A percentile compares a stretch with the other conserved stretches of the same genome.
Evolutionary conservation across 2,888 invertebrate genomes (phyloP).

Genomic region (Acleris sparsana): DNA sequence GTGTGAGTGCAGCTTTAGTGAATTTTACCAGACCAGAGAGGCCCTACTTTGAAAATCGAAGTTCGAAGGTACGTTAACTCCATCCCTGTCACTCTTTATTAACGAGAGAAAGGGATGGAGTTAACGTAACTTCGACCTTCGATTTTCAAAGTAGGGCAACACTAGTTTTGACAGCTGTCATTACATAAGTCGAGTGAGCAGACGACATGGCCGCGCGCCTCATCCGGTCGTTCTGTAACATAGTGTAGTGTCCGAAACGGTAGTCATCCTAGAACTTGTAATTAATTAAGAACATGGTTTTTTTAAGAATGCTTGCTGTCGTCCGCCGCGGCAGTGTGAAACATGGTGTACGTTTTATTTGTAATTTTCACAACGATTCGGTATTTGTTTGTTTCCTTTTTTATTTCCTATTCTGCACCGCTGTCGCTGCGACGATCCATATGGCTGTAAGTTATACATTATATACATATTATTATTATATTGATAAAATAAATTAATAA

Average conservation of each 20-base stretch:
- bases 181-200: background rate
- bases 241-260: conserved; percentile 47
- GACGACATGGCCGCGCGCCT: conserved; percentile 19
- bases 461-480: conserved; percentile 81
- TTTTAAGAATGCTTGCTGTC: conserved; percentile 66
- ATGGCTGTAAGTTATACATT: conserved; percentile 82
- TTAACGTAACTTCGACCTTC: no score
- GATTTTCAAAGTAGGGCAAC: no score
- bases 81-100: no score
- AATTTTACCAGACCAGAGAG: no score
- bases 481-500: conserved; percentile 83
- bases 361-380: conserved; percentile 46
- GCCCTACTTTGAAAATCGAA: no score
- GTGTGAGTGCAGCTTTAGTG: no score
- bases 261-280: conserved; percentile 51
- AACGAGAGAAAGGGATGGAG: no score
- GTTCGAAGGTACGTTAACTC: no score
- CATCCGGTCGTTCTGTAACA: conserved; percentile 73
- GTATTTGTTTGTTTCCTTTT: conserved; percentile 34
- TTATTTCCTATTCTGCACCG: conserved; percentile 35
- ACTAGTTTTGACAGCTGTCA: no score
- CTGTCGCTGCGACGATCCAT: conserved; percentile 52
- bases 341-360: conserved; percentile 55
- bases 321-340: conserved; percentile 47
- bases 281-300: conserved; percentile 61